phyloP scores from a whole-genome alignment of 2,888 invertebrate genomes.

The Dyspetes luteomarginatus region DNA sequence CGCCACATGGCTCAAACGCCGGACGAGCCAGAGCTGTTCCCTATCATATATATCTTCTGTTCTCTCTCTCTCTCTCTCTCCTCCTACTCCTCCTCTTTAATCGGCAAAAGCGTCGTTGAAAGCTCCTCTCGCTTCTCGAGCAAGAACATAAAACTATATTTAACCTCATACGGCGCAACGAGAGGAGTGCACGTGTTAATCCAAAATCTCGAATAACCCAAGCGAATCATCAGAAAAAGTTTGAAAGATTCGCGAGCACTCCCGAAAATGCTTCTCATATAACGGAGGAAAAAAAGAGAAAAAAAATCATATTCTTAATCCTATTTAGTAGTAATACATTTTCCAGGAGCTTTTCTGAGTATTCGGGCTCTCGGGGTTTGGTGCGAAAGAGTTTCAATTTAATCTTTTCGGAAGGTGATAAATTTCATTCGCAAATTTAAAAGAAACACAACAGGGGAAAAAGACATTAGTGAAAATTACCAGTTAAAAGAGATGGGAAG shows the following conservation, averaged over 20 bases:
- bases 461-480: constrained; percentile 79
- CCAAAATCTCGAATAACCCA: constrained; percentile 59
- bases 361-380: background rate
- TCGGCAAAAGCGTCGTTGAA: constrained; percentile 59
- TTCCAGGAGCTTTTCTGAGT: constrained; percentile 36
- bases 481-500: constrained; percentile 67
- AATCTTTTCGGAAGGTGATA: constrained; percentile 69
- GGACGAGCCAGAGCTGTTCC: constrained; percentile 55
- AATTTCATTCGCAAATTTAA: constrained; percentile 68
- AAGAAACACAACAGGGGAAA: constrained; percentile 69
- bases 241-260: constrained; percentile 29
- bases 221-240: constrained; percentile 18
- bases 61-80: constrained; percentile 24
- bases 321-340: constrained; percentile 54
- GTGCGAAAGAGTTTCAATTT: constrained; percentile 63
- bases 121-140: constrained; percentile 23
- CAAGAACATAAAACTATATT: constrained; percentile 60
- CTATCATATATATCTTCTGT: constrained; percentile 49
- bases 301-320: constrained; percentile 57
- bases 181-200: constrained; percentile 46
- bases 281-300: background rate
- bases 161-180: constrained; percentile 41
- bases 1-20: constrained; percentile 64
- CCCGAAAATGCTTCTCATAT: constrained; percentile 17
- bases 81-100: constrained; percentile 60